Percentiles rank a stretch among this genome's conserved stretches.
These are phyloP conservation scores for Emydura subglobosa DNA, from an alignment of 2,113 vertebrate species.

Conservation along the genomic window DNA sequence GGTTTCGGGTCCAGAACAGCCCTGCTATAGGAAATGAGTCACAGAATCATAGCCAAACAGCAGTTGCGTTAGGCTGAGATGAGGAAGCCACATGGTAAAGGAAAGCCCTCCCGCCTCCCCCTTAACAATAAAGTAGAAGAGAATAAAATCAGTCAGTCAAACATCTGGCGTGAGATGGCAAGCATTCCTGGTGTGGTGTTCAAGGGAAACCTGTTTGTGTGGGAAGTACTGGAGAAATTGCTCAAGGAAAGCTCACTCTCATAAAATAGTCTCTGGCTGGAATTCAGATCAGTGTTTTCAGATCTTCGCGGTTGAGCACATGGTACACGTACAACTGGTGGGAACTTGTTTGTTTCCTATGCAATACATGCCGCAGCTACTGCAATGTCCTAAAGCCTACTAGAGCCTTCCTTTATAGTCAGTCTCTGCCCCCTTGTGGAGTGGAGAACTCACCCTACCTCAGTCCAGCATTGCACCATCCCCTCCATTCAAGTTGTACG, in stretches of 20 bases:
- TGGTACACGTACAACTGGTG: background rate
- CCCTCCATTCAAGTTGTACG: background rate
- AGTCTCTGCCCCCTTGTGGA: background rate
- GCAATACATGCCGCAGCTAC: background rate
- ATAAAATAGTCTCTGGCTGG: slow-evolving; percentile 52
- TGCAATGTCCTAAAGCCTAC: background rate
- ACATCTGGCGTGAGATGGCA: slow-evolving; percentile 18
- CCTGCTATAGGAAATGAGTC: background rate
- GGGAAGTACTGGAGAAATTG: slow-evolving; percentile 59
- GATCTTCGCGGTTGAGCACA: background rate
- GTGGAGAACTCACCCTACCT: background rate
- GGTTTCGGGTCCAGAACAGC: background rate
- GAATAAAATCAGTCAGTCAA: background rate
- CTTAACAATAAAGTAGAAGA: background rate
- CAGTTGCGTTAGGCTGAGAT: background rate
- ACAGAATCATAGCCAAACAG: background rate
- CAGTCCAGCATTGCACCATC: background rate
- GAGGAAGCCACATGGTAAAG: background rate
- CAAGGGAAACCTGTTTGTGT: slow-evolving; percentile 44
- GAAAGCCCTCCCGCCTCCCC: background rate
- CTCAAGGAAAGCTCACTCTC: slow-evolving; percentile 53
- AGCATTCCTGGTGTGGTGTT: background rate
- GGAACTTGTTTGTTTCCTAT: background rate
- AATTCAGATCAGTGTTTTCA: slow-evolving; percentile 40
- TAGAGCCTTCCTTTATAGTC: background rate